Base-by-base conservation (phyloP, 2,113 vertebrate genomes). In the Scomber scombrus region DNA sequence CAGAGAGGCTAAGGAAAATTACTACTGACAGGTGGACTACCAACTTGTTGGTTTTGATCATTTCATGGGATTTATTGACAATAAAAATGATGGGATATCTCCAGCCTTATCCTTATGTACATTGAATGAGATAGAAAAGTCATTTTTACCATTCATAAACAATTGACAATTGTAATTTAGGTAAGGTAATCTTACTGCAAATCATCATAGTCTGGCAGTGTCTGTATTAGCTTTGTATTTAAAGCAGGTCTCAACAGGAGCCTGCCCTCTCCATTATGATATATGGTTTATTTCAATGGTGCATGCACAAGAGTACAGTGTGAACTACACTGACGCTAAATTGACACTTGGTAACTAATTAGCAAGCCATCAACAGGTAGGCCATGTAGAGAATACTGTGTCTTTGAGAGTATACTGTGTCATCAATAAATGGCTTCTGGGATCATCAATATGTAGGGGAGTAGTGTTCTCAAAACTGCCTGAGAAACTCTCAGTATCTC, bases 401-500 rank as follows among this genome's bases (percentile, higher is more conserved):
- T 26, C 19, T 73, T 60, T 62, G 21, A 55, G 47, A 75, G 71
- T 43, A 19, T 23, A 0, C 8, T 34, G 31, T 71, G 43, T 5
- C 16, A 73, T 82, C 58, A 13, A 16, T 71, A 52, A 70, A 74
- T 66, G 4, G 58, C 49, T 2, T 62, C 50, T 16, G 43, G 45
- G 72, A 69, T 40, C 7, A 40, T 40, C 34, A 8, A 40, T 40
- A 40, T 9, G 8, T 40, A 40, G 8, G 34, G 34, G 34, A 40
- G 8, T 9, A 10, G 34, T 9, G 34, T 9, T 77, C 40, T 78
- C 11, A 21, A 62, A 78, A 34, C 18, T 47, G 60, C 52, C 62
- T 63, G 11, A 9, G 51, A 4, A 4, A n/a, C 34, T 72, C 43
- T 63, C 15, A 66, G 21, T 62, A 61, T 80, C 26, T 69, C 34